Evolutionary conservation across 2,888 invertebrate genomes (phyloP).

Genomic region (Aproaerema taeniolella): DNA sequence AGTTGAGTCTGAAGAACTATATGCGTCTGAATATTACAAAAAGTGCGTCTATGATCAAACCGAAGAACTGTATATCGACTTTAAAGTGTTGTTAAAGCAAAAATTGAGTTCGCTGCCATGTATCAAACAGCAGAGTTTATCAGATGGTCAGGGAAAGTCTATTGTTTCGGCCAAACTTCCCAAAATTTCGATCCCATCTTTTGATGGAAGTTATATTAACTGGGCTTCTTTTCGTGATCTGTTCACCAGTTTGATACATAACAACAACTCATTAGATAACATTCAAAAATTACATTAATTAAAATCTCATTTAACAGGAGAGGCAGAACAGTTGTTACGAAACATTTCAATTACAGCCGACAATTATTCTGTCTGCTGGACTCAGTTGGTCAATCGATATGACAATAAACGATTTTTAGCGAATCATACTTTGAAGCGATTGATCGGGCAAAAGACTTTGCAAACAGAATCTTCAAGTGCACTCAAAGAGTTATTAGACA

Average conservation of each 20-base stretch:
- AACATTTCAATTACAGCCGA: constrained; percentile 17
- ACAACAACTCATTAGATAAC: constrained; percentile 17
- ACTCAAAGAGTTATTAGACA: constrained; percentile 18
- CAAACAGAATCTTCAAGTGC: constrained; percentile 10
- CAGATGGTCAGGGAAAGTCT: neutral
- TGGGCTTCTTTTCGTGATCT: constrained; percentile 21
- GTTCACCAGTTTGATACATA: constrained; percentile 20
- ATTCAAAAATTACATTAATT: constrained; percentile 24
- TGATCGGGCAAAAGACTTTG: constrained; percentile 8
- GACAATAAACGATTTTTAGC: constrained; percentile 21
- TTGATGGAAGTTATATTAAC: constrained; percentile 20
- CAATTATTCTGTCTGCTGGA: constrained; percentile 22
- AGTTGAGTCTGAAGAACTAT: neutral
- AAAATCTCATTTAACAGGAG: constrained; percentile 19
- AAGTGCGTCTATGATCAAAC: neutral
- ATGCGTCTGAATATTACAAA: neutral
- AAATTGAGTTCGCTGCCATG: neutral
- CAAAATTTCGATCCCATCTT: constrained; percentile 1
- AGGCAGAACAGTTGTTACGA: constrained; percentile 23
- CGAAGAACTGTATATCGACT: neutral
- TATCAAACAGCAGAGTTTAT: neutral
- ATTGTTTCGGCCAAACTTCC: too few species aligned
- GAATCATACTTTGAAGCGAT: constrained; percentile 13
- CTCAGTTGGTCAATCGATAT: constrained; percentile 17
- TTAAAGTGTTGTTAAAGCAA: neutral